Evolutionary conservation across 2,888 invertebrate species (phyloP), one percentile per base, ranked within the genome.

Genomic region (Lepidonotus clava): DNA sequence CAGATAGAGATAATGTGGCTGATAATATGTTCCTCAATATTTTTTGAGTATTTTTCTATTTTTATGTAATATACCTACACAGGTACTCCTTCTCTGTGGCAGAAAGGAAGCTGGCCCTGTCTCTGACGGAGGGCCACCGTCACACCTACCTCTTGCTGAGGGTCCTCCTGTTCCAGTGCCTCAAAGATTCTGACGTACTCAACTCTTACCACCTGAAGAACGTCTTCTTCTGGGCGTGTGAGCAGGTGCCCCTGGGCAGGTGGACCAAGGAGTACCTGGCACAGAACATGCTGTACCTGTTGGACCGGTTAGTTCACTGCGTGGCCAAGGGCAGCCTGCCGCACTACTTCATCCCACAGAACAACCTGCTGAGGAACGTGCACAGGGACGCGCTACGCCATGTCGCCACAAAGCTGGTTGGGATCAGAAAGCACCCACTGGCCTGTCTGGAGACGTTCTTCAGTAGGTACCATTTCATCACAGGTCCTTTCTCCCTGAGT

Each of bases 281-380:
- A 1, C 71, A 87, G 2, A 89, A 89, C 86, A 88, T 90, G 1
- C 89, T 91, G 28, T 84, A 77, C 56, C 84, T 91, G 2, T 5
- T 91, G 21, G 91, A 91, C 34, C 84, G 86, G 18, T 86, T 91
- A 5, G 36, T 90, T n/a, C 88, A 90, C 28, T 87, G 87, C 66
- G 84, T 91, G 8, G 87, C 87, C 32, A 83, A 88, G 80, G 90
- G 87, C 53, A 88, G 88, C 32, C 84, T 91, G 5, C 90, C 91
- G 8, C 89, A 90, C 51, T 91, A 90, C 46, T 91, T 91, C 83
- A 87, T 91, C 11, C 88, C 88, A 8, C 88, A 89, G 77, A 90
- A 91, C 85, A 91, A 91, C 77, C 88, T 91, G 4, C 34, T 90
- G 1, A 89, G 89, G 34, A 89, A 90, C 85, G n/a, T 90, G 14